Evolutionary conservation across 2,113 vertebrate species (phyloP), one percentile per base, ranked within the genome.

Genomic region (Pterocles burchelli): DNA sequence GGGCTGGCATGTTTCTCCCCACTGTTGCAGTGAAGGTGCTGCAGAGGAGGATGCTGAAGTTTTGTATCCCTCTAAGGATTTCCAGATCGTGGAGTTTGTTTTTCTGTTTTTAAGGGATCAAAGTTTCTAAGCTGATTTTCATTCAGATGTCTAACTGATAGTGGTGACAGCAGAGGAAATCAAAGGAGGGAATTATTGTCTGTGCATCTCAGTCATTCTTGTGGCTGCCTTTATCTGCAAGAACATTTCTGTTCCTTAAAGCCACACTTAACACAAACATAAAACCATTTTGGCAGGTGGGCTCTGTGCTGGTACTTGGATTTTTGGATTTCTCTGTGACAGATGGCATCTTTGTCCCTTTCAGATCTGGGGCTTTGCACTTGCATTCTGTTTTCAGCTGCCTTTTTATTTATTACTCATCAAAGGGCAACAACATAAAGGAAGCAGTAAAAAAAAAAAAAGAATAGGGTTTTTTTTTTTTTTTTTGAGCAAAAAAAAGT

Each of bases 221-320:
- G 10, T 84, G 85, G 58, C 86, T 94, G 92, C 90, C 90, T 96
- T 96, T 96, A 97, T 96, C 93, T 96, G 85, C 2, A 3, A 91
- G 91, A 96, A 96, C 55, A 34, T 94, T 97, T 95, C 89, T 93
- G 88, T 89, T 96, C 90, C 96, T 96, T 96, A 95, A 96, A 97
- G 93, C 89, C 92, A 88, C 81, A 85, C 70, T 96, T 96, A 96
- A 96, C 93, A 66, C 85, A 95, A 94, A 85, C 79, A 90, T 92
- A 95, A 96, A 97, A 93, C 73, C 93, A 89, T 89, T 92, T 73
- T 96, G 96, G 90, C 91, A 96, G 93, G 96, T 96, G 94, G 88
- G 88, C 51, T 93, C 86, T 91, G 85, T 74, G 77, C 61, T 94
- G 65, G 67, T 92, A 36, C 68, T 96, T 43, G 68, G 93, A 93